A percentile compares a stretch with the other conserved stretches of the same genome.
Conservation (phyloP, 2,888 invertebrate genomes). For the Drosophila peninsularis region DNA sequence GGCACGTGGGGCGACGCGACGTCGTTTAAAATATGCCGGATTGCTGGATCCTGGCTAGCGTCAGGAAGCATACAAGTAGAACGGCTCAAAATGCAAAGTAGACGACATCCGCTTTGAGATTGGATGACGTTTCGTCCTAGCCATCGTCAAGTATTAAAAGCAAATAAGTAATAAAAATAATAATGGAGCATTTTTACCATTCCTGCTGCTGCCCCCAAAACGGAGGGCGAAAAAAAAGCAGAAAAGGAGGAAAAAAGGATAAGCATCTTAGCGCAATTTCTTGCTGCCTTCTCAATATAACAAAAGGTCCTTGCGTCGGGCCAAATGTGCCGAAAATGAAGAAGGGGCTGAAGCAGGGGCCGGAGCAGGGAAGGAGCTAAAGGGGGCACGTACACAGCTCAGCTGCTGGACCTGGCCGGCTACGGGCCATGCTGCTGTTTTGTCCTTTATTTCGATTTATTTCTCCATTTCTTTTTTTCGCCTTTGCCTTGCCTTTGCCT, state of each 20-base stretch:
- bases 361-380: neutral
- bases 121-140: conserved; percentile 72
- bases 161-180: conserved; percentile 81
- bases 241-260: conserved; percentile 65
- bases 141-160: conserved; percentile 79
- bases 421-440: conserved; percentile 57
- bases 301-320: conserved; percentile 81
- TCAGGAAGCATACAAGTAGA: conserved; percentile 80
- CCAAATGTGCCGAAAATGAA: conserved; percentile 76
- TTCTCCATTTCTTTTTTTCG: conserved; percentile 33
- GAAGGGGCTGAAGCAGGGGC: conserved; percentile 8
- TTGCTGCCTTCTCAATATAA: conserved; percentile 80
- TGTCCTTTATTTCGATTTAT: conserved; percentile 77
- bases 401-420: conserved; percentile 66
- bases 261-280: conserved; percentile 81
- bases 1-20: conserved; percentile 28
- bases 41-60: conserved; percentile 59
- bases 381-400: conserved; percentile 35
- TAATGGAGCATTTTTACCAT: conserved; percentile 81
- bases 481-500: conserved; percentile 19
- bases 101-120: conserved; percentile 81
- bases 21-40: conserved; percentile 78
- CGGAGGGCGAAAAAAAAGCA: conserved; percentile 45
- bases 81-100: conserved; percentile 81
- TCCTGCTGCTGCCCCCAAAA: conserved; percentile 59